These are phyloP conservation scores for Diarsia mendica DNA, from an alignment of 2,888 invertebrate genomes.

Conservation along the genomic window DNA sequence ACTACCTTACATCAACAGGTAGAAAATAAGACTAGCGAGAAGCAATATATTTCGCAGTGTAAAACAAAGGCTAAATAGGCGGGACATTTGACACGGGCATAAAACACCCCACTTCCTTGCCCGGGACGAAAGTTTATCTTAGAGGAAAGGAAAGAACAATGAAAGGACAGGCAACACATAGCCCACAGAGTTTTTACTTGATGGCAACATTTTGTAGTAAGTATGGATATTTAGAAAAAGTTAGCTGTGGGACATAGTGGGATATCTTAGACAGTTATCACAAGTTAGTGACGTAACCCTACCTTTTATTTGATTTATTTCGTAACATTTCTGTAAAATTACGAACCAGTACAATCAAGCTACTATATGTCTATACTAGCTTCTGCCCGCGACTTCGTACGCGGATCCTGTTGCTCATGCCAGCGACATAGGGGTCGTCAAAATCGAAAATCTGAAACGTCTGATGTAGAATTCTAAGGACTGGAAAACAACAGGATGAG, in stretches of 20 bases:
- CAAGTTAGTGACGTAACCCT: not conserved
- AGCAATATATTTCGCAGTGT: slow-evolving; percentile 57
- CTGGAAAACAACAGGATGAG: too few relatives aligned
- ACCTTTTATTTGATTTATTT: not conserved
- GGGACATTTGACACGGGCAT: slow-evolving; percentile 76
- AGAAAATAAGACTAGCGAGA: slow-evolving; percentile 30
- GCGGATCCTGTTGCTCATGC: too few relatives aligned
- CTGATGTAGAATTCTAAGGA: too few relatives aligned
- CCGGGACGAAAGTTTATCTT: slow-evolving; percentile 71
- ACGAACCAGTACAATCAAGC: too few relatives aligned
- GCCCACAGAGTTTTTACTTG: slow-evolving; percentile 63
- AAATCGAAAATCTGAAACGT: too few relatives aligned
- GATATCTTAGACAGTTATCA: slow-evolving; percentile 23
- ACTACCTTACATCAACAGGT: slow-evolving; percentile 60
- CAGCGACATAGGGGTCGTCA: too few relatives aligned
- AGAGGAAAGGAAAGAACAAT: slow-evolving; percentile 69
- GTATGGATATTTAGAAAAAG: slow-evolving; percentile 44
- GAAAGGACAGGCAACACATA: slow-evolving; percentile 67
- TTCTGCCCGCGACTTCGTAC: too few relatives aligned
- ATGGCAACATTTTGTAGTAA: slow-evolving; percentile 55
- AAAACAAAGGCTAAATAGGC: slow-evolving; percentile 67
- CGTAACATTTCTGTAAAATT: not conserved
- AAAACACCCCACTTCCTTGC: slow-evolving; percentile 72
- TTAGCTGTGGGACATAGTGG: slow-evolving; percentile 4
- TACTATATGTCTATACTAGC: too few relatives aligned